A percentile compares a stretch with the other conserved stretches of the same genome.
These are phyloP conservation scores for Pseudochirops corinnae DNA, from an alignment of 2,797 vertebrate genomes.

Conservation along the genomic window DNA sequence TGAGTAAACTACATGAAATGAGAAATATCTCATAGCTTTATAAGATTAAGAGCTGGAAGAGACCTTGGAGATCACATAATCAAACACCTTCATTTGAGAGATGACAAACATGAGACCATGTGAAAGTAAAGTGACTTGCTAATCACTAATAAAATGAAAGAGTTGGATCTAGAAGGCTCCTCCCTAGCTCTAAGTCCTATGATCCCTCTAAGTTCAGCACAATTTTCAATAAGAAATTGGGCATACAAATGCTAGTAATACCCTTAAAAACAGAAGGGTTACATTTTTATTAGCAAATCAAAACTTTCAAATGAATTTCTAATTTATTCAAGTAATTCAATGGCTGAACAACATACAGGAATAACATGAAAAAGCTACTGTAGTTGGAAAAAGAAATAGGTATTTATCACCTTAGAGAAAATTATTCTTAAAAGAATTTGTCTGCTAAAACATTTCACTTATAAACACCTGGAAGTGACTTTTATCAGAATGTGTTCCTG, in stretches of 20 bases:
- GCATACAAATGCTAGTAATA: not conserved
- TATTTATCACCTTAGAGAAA: not conserved
- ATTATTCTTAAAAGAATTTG: conserved; percentile 3
- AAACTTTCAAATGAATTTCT: not conserved
- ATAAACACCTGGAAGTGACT: conserved; percentile 30
- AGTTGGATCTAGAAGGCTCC: not conserved
- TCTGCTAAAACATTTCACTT: conserved; percentile 50
- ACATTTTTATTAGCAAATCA: conserved; percentile 36
- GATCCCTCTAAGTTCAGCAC: not conserved
- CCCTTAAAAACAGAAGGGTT: not conserved
- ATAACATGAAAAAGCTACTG: not conserved
- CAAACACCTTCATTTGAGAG: not conserved
- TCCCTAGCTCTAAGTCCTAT: not conserved
- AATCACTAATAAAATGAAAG: not conserved
- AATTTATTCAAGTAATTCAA: conserved; percentile 24
- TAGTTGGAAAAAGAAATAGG: conserved; percentile 43
- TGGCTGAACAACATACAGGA: not conserved
- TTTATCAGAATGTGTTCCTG: conserved; percentile 34
- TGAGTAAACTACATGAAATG: not conserved
- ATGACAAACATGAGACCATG: not conserved
- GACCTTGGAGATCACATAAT: not conserved
- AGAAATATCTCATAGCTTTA: not conserved
- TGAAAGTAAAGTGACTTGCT: not conserved
- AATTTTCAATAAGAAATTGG: not conserved
- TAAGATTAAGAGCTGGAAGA: not conserved